These are phyloP conservation scores for Neotoma lepida DNA, from an alignment of 2,113 vertebrate species.

Conservation along the genomic window DNA sequence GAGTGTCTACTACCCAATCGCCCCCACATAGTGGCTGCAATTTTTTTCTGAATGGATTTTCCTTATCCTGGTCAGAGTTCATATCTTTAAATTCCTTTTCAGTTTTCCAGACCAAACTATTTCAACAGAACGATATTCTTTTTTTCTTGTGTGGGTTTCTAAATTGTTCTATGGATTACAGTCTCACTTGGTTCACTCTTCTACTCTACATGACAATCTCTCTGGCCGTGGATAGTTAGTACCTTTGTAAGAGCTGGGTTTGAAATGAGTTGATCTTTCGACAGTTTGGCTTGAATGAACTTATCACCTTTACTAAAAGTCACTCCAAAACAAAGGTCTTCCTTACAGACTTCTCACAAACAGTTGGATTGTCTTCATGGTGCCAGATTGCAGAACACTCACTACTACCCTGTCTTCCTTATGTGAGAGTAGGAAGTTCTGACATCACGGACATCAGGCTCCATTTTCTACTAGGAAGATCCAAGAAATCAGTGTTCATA, in stretches of 20 bases:
- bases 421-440: neutral
- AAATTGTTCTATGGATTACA: neutral
- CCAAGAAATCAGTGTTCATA: neutral
- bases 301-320: neutral
- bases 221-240: neutral
- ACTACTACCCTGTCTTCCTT: neutral
- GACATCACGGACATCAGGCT: neutral
- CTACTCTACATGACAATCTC: neutral
- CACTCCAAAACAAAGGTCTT: neutral
- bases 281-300: neutral
- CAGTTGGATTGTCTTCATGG: neutral
- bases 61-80: neutral
- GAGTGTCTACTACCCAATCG: neutral
- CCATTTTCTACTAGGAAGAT: neutral
- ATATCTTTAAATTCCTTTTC: neutral
- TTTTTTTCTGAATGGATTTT: neutral
- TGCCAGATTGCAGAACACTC: neutral
- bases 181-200: neutral
- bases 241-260: neutral
- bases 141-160: neutral
- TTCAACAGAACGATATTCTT: neutral
- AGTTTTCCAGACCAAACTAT: neutral
- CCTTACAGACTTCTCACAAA: neutral
- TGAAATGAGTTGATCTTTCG: neutral
- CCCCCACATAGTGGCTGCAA: neutral